A percentile compares a stretch with the other conserved stretches of the same genome.
Conservation (phyloP, 2,888 invertebrate genomes). For the Diplolepis rosae region DNA sequence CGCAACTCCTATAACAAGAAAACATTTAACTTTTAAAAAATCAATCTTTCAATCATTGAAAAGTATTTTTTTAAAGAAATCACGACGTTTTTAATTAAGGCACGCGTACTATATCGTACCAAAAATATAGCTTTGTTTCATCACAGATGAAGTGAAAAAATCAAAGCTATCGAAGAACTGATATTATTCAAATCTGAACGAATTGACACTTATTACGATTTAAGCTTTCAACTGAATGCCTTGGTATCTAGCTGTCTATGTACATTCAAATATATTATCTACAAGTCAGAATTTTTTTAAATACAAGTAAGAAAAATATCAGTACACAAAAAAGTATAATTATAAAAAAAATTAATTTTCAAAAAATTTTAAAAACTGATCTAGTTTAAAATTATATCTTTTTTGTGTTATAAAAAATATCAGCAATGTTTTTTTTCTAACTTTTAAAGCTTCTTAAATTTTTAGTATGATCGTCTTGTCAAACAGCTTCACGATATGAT, state of each 20-base stretch:
- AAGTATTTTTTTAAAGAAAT: neutral
- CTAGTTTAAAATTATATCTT: neutral
- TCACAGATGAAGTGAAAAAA: too few species aligned
- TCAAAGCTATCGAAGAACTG: constrained; percentile 2
- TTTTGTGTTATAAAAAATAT: neutral
- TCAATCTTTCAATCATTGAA: neutral
- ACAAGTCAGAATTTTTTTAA: neutral
- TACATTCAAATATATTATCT: constrained; percentile 14
- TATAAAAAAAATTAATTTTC: neutral
- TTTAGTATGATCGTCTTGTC: constrained; percentile 1
- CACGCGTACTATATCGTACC: constrained; percentile 2
- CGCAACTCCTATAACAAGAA: neutral
- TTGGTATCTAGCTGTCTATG: constrained; percentile 10
- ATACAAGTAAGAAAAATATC: neutral
- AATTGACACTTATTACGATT: neutral
- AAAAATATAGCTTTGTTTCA: too few species aligned
- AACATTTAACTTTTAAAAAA: too few species aligned
- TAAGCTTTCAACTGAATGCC: neutral
- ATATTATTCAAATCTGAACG: neutral
- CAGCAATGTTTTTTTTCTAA: constrained; percentile 20
- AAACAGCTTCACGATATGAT: constrained; percentile 50
- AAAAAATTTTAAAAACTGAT: neutral
- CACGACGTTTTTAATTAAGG: constrained; percentile 25
- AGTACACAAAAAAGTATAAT: constrained; percentile 19
- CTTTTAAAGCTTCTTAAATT: constrained; percentile 18